Evolutionary conservation across 2,888 invertebrate species (phyloP), one percentile per base, ranked within the genome.

Genomic region (Xestia rhomboidea): DNA sequence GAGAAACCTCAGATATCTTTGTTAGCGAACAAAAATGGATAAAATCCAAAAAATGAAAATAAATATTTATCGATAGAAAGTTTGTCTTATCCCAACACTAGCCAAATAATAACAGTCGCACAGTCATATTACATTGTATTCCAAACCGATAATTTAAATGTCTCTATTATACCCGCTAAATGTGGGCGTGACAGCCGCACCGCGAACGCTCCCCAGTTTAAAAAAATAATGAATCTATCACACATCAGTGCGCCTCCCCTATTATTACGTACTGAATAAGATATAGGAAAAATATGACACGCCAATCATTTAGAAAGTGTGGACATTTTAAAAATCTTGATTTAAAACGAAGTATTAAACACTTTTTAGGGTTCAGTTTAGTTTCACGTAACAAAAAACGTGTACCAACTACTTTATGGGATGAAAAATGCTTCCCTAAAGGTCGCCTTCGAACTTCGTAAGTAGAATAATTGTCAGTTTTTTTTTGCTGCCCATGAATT

Each of bases 221-320:
- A 94, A 95, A 94, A 92, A 93, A 92, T 94, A 93, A 95, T 95
- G 91, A 93, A 94, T 93, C 89, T 79, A 90, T 94, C 92, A 91
- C 79, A 85, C 82, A 83, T 81, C 70, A 77, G 77, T 83, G 79
- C 70, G 62, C 66, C 73, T 64, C 68, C 83, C 88, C 81, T 86
- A 75, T 88, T 90, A 93, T 93, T 93, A 92, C 82, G 79, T 83
- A 87, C 88, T 90, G 82, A 89, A 91, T 90, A 90, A 87, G 76
- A 80, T 79, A 90, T 88, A 69, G 85, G 68, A 77, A 86, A 84
- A 88, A 87, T 81, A 73, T 73, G 83, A 82, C 84, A 84, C 83
- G 79, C 80, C 81, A 83, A 78, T 84, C 79, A 71, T 67, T 73
- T 75, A 11, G 30, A 41, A 83, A 77, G 70, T 63, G 46, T 63